A percentile compares a stretch with the other conserved stretches of the same genome.
Evolutionary conservation across 2,888 invertebrate species (phyloP).

Genomic region (Pollenia angustigena): DNA sequence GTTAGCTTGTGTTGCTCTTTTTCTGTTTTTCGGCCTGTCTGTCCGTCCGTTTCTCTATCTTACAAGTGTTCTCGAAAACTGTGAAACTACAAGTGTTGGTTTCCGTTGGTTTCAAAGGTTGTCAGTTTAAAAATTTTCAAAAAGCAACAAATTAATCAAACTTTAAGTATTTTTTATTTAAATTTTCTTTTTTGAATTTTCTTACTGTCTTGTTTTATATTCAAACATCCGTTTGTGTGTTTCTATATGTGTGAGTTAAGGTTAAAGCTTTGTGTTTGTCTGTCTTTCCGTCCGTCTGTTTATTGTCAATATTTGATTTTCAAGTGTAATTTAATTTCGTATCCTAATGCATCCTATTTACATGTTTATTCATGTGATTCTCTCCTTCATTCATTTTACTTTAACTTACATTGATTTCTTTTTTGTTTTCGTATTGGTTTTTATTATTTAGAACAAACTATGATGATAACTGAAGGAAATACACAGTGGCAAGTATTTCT

Average conservation of each 20-base stretch:
- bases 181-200: background rate
- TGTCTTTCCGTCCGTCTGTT: constrained; percentile 1
- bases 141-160: background rate
- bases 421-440: background rate
- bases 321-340: constrained; percentile 67
- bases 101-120: constrained; percentile 1
- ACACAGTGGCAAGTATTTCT: no score
- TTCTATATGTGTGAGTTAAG: background rate
- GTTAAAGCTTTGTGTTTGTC: background rate
- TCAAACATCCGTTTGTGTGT: constrained; percentile 23
- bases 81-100: background rate
- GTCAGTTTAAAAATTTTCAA: constrained; percentile 16
- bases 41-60: background rate
- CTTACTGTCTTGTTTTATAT: background rate
- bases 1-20: no score
- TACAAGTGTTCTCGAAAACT: background rate
- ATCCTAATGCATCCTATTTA: constrained; percentile 60
- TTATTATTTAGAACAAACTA: constrained; percentile 4
- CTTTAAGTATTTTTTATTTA: background rate
- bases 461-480: no score
- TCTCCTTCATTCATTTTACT: constrained; percentile 5
- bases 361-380: constrained; percentile 38
- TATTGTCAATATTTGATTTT: constrained; percentile 60
- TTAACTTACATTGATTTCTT: constrained; percentile 27
- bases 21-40: background rate